phyloP scores from a whole-genome alignment of 2,888 invertebrate genomes.

The Celastrina argiolus region DNA sequence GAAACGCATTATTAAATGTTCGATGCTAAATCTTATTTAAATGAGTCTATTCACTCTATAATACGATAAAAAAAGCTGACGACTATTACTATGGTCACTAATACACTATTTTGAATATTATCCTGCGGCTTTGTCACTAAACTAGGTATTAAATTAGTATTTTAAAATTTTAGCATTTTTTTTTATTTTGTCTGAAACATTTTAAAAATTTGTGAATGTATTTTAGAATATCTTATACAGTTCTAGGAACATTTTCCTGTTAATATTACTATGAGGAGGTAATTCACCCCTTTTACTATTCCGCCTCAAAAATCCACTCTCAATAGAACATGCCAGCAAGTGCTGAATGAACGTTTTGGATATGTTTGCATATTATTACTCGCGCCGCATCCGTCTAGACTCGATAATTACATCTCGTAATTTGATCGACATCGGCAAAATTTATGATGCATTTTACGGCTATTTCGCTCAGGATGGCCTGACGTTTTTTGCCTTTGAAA shows the following conservation, averaged over 20 bases:
- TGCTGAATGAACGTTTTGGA: background rate
- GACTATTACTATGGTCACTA: background rate
- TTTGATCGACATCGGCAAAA: background rate
- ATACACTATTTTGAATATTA: background rate
- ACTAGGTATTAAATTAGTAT: too few species aligned
- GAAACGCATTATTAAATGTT: background rate
- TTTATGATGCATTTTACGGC: background rate
- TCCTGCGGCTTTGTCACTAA: background rate
- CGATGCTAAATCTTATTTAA: background rate
- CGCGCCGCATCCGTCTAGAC: conserved; percentile 1
- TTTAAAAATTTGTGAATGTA: too few species aligned
- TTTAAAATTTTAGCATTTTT: too few species aligned
- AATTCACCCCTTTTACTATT: background rate
- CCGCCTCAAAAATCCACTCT: background rate
- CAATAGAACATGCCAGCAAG: background rate
- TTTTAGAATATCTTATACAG: too few species aligned
- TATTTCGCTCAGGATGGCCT: background rate
- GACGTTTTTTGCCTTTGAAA: background rate
- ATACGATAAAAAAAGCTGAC: background rate
- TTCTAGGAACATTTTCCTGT: too few species aligned
- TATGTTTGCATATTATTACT: background rate
- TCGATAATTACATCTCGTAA: conserved; percentile 2
- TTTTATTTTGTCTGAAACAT: too few species aligned
- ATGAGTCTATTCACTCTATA: background rate
- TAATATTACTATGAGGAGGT: too few species aligned